Evolutionary conservation across 2,888 invertebrate genomes (phyloP).

Genomic region (Sarcophaga subvicina): DNA sequence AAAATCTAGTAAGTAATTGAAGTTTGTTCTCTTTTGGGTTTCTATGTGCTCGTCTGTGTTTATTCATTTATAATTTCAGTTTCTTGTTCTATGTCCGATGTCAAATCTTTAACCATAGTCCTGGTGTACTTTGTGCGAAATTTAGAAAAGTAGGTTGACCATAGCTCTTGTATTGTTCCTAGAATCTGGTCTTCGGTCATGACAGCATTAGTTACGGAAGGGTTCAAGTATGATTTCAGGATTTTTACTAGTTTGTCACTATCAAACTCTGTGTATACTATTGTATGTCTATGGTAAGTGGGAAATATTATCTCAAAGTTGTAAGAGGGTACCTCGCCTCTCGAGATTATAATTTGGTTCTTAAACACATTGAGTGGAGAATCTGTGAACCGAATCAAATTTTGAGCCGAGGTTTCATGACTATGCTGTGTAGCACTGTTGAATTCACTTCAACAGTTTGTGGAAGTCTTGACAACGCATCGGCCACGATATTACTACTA

Average conservation of each 20-base stretch:
- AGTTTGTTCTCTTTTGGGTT: constrained; percentile 60
- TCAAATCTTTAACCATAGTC: constrained; percentile 41
- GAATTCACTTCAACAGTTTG: background rate
- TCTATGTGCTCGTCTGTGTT: constrained; percentile 30
- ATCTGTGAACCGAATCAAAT: too few species aligned
- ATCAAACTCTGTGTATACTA: constrained; percentile 10
- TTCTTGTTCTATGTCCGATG: constrained; percentile 24
- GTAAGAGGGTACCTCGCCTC: background rate
- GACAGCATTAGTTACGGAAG: constrained; percentile 32
- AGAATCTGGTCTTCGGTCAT: background rate
- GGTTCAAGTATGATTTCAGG: constrained; percentile 38
- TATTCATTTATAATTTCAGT: constrained; percentile 30
- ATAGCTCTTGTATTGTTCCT: constrained; percentile 23
- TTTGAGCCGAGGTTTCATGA: background rate
- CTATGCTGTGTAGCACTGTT: background rate
- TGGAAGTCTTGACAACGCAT: constrained; percentile 28
- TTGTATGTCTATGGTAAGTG: constrained; percentile 13
- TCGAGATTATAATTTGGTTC: constrained; percentile 12
- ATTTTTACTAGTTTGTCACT: constrained; percentile 3
- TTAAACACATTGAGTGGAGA: constrained; percentile 29
- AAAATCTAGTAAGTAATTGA: constrained; percentile 45
- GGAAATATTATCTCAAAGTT: constrained; percentile 24
- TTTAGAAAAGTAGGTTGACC: constrained; percentile 42
- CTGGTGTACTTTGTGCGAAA: constrained; percentile 49
- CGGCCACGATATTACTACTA: constrained; percentile 37